Evolutionary conservation across 2,797 vertebrate genomes (phyloP).

Genomic region (Smutsia temminckii): DNA sequence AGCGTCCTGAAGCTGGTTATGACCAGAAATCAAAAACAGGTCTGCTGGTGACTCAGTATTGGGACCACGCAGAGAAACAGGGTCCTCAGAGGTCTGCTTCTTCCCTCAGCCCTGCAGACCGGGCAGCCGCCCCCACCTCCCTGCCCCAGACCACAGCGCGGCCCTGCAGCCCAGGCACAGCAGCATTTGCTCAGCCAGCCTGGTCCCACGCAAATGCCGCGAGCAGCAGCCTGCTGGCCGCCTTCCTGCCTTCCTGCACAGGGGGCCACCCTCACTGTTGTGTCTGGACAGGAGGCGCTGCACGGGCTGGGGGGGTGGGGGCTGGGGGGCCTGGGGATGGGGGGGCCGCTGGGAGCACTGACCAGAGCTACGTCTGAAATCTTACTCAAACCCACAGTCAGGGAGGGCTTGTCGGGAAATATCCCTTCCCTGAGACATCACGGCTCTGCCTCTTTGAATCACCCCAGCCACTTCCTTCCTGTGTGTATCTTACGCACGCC

Average conservation of each 20-base stretch:
- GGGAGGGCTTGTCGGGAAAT: conserved; percentile 54
- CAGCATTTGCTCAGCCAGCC: background rate
- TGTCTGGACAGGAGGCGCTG: conserved; percentile 44
- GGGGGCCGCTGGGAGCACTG: background rate
- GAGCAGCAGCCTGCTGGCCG: background rate
- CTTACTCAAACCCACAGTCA: conserved; percentile 54
- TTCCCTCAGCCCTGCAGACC: background rate
- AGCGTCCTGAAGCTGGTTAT: background rate
- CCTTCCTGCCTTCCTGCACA: background rate
- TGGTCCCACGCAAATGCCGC: background rate
- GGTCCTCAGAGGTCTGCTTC: background rate
- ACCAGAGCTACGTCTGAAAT: conserved; percentile 1
- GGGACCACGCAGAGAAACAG: background rate
- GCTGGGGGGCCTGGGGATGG: background rate
- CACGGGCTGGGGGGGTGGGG: background rate
- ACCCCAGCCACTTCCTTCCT: conserved; percentile 75
- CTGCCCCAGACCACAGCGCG: background rate
- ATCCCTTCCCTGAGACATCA: background rate
- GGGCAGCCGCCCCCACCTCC: background rate
- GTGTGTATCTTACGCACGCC: conserved; percentile 2
- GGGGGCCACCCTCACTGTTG: background rate
- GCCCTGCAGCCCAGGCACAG: fast-evolving
- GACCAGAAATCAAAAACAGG: conserved; percentile 53
- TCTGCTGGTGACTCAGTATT: conserved; percentile 22
- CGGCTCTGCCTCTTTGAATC: conserved; percentile 46